These are phyloP conservation scores for Blastobasis adustella DNA, from an alignment of 2,888 invertebrate species.

Conservation along the genomic window DNA sequence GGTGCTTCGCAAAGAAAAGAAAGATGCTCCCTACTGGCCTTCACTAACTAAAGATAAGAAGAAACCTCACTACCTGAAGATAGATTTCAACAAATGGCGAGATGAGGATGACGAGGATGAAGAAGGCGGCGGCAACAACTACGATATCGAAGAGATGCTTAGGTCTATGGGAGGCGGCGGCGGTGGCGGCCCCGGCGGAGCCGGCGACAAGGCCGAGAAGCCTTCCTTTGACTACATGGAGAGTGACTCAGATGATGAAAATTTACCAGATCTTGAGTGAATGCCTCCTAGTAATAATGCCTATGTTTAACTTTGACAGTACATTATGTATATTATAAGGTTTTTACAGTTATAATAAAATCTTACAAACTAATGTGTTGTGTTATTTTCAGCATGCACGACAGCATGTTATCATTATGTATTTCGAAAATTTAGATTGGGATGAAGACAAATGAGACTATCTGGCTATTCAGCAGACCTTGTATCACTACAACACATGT, in stretches of 20 bases:
- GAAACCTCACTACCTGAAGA: slow-evolving; percentile 96
- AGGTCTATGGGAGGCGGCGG: slow-evolving; percentile 79
- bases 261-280: slow-evolving; percentile 84
- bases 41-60: slow-evolving; percentile 89
- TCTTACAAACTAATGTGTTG: slow-evolving; percentile 22
- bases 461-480: no score
- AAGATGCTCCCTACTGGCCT: slow-evolving; percentile 89
- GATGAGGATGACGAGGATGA: slow-evolving; percentile 97
- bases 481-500: no score
- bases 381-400: neutral
- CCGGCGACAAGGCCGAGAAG: slow-evolving; percentile 72
- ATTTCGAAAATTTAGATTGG: no score
- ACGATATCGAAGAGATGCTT: slow-evolving; percentile 83
- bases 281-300: slow-evolving; percentile 35
- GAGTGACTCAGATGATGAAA: slow-evolving; percentile 87
- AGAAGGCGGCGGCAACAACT: slow-evolving; percentile 50
- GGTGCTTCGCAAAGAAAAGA: slow-evolving; percentile 81
- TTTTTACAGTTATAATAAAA: slow-evolving; percentile 72
- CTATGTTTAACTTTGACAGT: slow-evolving; percentile 48
- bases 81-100: slow-evolving; percentile 98
- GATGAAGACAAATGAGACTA: no score
- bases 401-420: no score
- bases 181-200: slow-evolving; percentile 19
- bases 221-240: slow-evolving; percentile 85
- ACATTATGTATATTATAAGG: slow-evolving; percentile 56